These are phyloP conservation scores for Varecia variegata DNA, from an alignment of 2,797 vertebrate species.

Conservation along the genomic window DNA sequence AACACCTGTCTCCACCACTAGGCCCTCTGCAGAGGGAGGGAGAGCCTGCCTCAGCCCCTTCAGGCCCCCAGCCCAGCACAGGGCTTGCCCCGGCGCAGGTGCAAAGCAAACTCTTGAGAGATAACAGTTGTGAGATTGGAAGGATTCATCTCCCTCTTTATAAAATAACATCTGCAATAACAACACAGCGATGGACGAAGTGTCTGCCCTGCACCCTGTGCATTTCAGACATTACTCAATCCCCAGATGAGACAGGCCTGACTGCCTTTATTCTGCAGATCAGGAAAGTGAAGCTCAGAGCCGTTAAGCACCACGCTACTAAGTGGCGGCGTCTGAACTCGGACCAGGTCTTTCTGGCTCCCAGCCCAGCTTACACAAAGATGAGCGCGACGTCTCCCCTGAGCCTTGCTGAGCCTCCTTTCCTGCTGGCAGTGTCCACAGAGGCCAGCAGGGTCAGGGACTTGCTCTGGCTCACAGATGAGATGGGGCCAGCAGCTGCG, in stretches of 20 bases:
- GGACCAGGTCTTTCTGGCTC: not conserved
- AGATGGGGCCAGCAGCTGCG: not conserved
- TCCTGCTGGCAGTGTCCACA: not conserved
- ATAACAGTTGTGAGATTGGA: not conserved
- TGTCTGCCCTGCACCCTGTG: too few species aligned
- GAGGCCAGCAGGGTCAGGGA: not conserved
- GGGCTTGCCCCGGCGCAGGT: too few species aligned
- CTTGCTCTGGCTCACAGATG: not conserved
- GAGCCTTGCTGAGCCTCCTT: not conserved
- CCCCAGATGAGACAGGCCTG: not conserved
- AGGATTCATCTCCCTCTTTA: not conserved
- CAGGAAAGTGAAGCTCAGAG: not conserved
- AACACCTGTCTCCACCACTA: not conserved
- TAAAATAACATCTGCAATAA: not conserved
- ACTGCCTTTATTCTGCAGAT: not conserved
- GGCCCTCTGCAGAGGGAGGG: too few species aligned
- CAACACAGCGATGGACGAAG: not conserved
- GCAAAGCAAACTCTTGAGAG: not conserved
- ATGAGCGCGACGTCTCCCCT: not conserved
- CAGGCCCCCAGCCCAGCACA: too few species aligned
- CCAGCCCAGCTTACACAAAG: not conserved
- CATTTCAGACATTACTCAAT: not conserved
- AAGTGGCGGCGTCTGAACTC: not conserved
- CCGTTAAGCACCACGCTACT: not conserved
- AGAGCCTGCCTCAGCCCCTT: not conserved